phyloP scores from a whole-genome alignment of 1,140 invertebrate genomes.

The Drosophila asahinai region DNA sequence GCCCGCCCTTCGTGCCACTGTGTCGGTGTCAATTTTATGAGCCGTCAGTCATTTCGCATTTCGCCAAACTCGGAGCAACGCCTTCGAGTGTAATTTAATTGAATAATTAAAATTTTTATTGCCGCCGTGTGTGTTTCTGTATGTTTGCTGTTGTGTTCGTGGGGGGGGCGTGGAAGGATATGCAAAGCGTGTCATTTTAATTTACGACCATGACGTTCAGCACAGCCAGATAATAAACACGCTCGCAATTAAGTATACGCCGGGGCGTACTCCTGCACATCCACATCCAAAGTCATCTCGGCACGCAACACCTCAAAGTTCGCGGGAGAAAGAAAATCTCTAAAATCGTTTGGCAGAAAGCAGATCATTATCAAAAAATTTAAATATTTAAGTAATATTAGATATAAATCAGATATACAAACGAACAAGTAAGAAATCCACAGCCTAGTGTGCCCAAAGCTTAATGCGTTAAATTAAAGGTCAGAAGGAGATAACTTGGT shows the following conservation, averaged over 20 bases:
- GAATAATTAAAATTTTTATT: slow-evolving; percentile 84
- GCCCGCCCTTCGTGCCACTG: slow-evolving; percentile 51
- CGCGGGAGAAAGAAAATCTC: background rate
- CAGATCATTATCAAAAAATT: background rate
- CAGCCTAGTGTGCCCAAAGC: too few species aligned
- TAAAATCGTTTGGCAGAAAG: background rate
- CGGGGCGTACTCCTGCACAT: slow-evolving; percentile 43
- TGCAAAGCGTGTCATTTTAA: slow-evolving; percentile 83
- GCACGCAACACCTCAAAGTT: slow-evolving; percentile 30
- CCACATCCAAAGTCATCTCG: slow-evolving; percentile 27
- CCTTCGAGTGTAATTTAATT: slow-evolving; percentile 82
- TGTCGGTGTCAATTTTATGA: slow-evolving; percentile 76
- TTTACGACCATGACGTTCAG: slow-evolving; percentile 79
- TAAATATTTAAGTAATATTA: background rate
- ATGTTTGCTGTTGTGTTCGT: slow-evolving; percentile 1
- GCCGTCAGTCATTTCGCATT: slow-evolving; percentile 75
- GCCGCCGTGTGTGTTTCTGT: slow-evolving; percentile 44
- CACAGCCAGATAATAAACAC: slow-evolving; percentile 78
- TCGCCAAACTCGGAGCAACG: slow-evolving; percentile 63
- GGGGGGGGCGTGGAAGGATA: slow-evolving; percentile 45
- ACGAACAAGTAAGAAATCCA: too few species aligned
- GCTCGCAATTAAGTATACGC: slow-evolving; percentile 76
- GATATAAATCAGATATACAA: too few species aligned
- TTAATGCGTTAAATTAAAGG: too few species aligned
- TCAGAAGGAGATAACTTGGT: too few species aligned